Conservation (phyloP, 1,140 invertebrate species). For the Daktulosphaira vitifoliae region DNA sequence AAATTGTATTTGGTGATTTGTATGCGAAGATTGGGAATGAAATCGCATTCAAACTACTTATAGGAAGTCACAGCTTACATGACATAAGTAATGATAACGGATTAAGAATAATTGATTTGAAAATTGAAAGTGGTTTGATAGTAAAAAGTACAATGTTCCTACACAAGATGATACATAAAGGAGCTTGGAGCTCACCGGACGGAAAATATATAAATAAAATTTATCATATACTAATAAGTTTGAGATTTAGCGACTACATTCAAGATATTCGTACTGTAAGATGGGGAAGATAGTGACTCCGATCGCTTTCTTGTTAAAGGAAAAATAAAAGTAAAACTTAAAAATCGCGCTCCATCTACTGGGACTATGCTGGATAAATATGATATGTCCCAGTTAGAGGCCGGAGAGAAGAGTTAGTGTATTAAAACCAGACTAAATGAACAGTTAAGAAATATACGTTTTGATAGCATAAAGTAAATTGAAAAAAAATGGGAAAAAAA, state of each 20-base stretch:
- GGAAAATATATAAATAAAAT: conserved; percentile 4
- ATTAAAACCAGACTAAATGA: background rate
- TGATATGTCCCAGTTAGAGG: background rate
- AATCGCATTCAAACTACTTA: background rate
- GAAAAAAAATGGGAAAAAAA: background rate
- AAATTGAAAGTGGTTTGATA: background rate
- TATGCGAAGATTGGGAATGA: background rate
- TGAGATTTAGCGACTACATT: background rate
- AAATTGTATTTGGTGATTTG: background rate
- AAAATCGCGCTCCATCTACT: background rate
- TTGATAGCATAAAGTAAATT: background rate
- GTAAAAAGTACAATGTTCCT: background rate
- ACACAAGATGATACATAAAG: conserved; percentile 6
- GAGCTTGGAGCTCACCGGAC: background rate
- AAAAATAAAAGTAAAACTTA: too few relatives aligned
- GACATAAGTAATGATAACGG: background rate
- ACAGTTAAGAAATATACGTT: background rate
- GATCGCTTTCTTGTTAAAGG: too few relatives aligned
- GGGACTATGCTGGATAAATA: background rate
- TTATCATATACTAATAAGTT: background rate
- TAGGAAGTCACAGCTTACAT: background rate
- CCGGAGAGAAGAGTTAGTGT: background rate
- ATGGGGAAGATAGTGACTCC: background rate
- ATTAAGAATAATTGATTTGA: background rate
- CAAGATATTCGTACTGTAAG: background rate